Evolutionary conservation across 30 jellyfish, hydroid and myxozoan genomes (phyloP).

Genomic region (Hydractinia symbiolongicarpus): DNA sequence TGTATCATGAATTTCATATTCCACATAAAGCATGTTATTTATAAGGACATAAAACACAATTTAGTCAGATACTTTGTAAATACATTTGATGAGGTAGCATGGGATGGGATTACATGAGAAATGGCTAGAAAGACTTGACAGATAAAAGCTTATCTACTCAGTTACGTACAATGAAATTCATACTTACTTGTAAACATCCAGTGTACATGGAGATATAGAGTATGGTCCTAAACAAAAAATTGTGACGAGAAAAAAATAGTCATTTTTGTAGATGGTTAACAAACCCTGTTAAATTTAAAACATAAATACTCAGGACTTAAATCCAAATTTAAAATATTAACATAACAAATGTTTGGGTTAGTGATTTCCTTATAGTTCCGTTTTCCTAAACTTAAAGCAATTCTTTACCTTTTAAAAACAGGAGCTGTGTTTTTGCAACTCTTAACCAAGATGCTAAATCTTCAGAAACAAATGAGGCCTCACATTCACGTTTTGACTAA

Average conservation of each 20-base stretch:
- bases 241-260: background rate
- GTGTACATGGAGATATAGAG: conserved; percentile 18
- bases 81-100: too few species aligned
- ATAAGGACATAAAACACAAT: too few species aligned
- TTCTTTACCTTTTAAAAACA: conserved; percentile 1
- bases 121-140: too few species aligned
- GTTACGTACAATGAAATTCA: too few species aligned
- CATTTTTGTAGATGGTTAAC: background rate
- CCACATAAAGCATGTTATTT: too few species aligned
- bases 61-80: too few species aligned
- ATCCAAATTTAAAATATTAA: background rate
- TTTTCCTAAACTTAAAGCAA: too few species aligned
- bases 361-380: too few species aligned
- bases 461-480: background rate
- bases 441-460: conserved; percentile 2
- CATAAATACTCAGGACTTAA: background rate
- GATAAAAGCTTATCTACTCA: too few species aligned
- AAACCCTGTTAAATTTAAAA: background rate
- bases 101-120: too few species aligned
- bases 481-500: conserved; percentile 15
- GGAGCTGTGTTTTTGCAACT: background rate
- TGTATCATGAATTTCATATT: too few species aligned
- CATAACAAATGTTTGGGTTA: too few species aligned
- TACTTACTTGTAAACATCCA: background rate
- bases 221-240: conserved; percentile 4